Conservation (phyloP, 2,888 invertebrate genomes). For the Platycheirus rosarum region DNA sequence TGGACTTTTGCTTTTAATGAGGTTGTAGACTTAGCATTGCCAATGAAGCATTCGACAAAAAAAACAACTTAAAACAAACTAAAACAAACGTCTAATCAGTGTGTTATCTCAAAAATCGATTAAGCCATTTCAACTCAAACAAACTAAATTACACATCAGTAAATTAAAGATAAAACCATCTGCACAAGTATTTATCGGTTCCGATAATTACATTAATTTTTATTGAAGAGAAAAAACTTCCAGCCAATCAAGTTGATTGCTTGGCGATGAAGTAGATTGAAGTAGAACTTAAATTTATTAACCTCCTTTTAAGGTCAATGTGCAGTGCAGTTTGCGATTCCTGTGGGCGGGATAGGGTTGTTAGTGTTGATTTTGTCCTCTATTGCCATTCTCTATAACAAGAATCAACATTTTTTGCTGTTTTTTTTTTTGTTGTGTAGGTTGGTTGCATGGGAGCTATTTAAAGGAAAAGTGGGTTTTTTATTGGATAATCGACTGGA, state of each 20-base stretch:
- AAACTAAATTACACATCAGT: constrained; percentile 1
- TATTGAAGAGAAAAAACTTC: not conserved
- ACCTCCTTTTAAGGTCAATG: constrained; percentile 53
- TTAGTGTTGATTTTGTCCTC: constrained; percentile 2
- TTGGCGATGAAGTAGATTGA: constrained; percentile 34
- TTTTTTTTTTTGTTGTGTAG: not conserved
- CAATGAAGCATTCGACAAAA: no score
- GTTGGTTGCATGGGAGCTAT: no score
- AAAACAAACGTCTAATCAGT: no score
- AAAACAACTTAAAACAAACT: no score
- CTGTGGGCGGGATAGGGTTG: constrained; percentile 37
- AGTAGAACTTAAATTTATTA: constrained; percentile 32
- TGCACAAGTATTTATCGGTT: not conserved
- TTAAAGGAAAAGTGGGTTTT: no score
- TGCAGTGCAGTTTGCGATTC: constrained; percentile 19
- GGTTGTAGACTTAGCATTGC: no score
- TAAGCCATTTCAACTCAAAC: no score
- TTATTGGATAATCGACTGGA: no score
- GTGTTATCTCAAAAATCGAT: not conserved
- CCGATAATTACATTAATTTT: constrained; percentile 9
- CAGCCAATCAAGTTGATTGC: constrained; percentile 10
- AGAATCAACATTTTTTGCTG: not conserved
- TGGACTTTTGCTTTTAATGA: no score
- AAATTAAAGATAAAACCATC: not conserved
- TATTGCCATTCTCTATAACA: constrained; percentile 13